Evolutionary conservation across 2,888 invertebrate species (phyloP).

Genomic region (Homarus gammarus): DNA sequence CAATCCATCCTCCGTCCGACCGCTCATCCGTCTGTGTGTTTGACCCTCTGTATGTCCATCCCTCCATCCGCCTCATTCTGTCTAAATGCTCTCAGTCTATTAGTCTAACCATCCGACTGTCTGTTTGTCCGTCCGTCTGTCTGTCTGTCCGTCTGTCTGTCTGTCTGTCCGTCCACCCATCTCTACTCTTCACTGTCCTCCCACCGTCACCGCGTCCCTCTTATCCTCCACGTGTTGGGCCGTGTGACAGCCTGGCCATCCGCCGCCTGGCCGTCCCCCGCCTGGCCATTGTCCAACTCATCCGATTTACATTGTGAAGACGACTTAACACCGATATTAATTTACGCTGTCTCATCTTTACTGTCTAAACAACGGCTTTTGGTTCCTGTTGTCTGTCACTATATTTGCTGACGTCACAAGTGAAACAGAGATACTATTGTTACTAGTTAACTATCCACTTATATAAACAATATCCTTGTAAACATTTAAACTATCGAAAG

Average conservation of each 20-base stretch:
- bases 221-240: not conserved
- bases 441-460: too few species aligned
- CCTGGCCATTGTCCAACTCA: not conserved
- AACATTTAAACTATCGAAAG: too few species aligned
- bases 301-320: too few species aligned
- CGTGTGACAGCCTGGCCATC: too few species aligned
- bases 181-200: too few species aligned
- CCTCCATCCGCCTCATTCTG: not conserved
- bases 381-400: too few species aligned
- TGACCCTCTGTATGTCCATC: not conserved
- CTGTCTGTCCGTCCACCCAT: too few species aligned
- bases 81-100: not conserved
- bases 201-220: too few species aligned
- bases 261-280: not conserved
- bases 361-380: too few species aligned
- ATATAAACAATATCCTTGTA: too few species aligned
- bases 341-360: not conserved
- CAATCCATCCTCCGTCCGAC: slow-evolving; percentile 20
- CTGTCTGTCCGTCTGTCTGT: slow-evolving; percentile 12
- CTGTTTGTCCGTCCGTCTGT: not conserved
- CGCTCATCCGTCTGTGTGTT: not conserved
- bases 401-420: too few species aligned
- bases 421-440: too few species aligned
- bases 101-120: slow-evolving; percentile 2
- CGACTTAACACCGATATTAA: not conserved